phyloP scores from a whole-genome alignment of 2,113 vertebrate species.

The Eudorcas thomsonii region DNA sequence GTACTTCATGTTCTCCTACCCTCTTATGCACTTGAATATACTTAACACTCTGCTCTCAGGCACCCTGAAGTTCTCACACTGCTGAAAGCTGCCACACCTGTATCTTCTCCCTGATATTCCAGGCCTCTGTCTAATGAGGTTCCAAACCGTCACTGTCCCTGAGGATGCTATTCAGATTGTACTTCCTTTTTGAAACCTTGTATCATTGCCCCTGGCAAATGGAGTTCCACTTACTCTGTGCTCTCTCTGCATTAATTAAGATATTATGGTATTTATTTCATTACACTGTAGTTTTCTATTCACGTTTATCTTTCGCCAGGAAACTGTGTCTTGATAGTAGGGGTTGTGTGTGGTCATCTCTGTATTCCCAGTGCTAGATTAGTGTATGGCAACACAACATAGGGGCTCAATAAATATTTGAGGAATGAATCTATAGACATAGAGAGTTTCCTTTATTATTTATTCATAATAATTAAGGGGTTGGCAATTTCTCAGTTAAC shows the following conservation, averaged over 20 bases:
- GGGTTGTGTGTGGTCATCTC: background rate
- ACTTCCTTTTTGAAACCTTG: background rate
- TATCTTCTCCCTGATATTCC: background rate
- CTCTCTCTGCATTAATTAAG: background rate
- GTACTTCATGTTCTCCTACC: background rate
- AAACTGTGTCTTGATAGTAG: background rate
- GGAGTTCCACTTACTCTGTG: background rate
- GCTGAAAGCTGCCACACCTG: background rate
- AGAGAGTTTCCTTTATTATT: background rate
- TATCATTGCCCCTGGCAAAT: background rate
- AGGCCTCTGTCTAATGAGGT: background rate
- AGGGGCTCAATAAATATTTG: background rate
- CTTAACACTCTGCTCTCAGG: background rate
- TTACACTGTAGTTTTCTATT: background rate
- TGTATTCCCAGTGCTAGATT: background rate
- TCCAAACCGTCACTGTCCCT: background rate
- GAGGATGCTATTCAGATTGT: background rate
- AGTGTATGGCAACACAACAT: background rate
- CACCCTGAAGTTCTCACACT: background rate
- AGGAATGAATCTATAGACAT: background rate
- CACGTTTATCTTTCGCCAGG: background rate
- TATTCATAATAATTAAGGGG: background rate
- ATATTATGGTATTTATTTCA: background rate
- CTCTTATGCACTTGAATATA: background rate
- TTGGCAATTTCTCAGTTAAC: background rate